Base-by-base conservation (phyloP, 2,888 invertebrate species). In the Synanthedon vespiformis region DNA sequence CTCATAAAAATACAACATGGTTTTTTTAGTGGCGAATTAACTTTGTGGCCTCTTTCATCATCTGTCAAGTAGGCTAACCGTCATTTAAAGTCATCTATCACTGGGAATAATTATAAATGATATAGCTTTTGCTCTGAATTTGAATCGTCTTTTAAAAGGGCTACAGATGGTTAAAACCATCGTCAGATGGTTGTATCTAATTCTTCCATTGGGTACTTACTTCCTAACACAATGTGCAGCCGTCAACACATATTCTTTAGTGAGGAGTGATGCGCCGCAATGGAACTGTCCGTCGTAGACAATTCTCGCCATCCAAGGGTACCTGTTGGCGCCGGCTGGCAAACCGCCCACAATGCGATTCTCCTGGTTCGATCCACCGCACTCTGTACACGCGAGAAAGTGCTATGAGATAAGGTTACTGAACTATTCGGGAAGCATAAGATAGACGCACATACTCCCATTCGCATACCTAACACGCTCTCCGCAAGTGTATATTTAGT, bases 261-360 rank as follows among this genome's bases (percentile, higher is more conserved):
- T 94, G 49, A 96, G 87, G 34, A 95, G 87, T 2, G 95, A 94
- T 18, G 93, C 95, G 0, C 95, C 95, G 68, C 95, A 96, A 73
- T 95, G 95, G 81, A 95, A 95, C 76, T 93, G 93, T 0, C 95
- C 95, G 68, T 95, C 94, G 74, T 95, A 95, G 12, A 95, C 93
- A 53, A 96, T 89, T 62, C 95, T 89, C 3, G 94, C 95, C 78
- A 95, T 90, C 95, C 95, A 95, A 8, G 95, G 95, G 76, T 94
- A 95, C 61, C 93, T 91, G 81, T 95, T 94, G 40, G 94, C 89
- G 52, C 93, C 92, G 0, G 95, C 93, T 18, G 95, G 93, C 66
- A 91, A 89, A 12, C 95, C 95, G 51, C 95, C 95, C 53, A 96
- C 94, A 59, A 96, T 95, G 62, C 95, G 89, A 72, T 93, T 94